Conservation (phyloP, 1,140 invertebrate species). For the Trachymyrmex cornetzi region DNA sequence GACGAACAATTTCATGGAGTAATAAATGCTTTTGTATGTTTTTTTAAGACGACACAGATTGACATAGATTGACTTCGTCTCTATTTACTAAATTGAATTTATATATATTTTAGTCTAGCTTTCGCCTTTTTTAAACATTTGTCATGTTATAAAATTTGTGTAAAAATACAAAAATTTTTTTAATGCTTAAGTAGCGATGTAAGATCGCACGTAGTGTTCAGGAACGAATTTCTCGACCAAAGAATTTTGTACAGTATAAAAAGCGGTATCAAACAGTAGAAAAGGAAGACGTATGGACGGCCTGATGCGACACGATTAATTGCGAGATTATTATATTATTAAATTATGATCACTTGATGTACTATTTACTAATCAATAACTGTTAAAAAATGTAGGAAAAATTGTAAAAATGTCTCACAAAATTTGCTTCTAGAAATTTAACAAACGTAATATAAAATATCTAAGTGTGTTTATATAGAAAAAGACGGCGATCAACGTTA, state of each 20-base stretch:
- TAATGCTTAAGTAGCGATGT: not conserved
- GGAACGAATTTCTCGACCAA: not conserved
- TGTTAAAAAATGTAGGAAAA: not conserved
- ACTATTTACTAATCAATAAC: slow-evolving; percentile 3
- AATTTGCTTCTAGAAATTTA: not conserved
- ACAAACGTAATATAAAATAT: not conserved
- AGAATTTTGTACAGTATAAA: not conserved
- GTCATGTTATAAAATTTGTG: not conserved
- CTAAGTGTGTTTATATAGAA: not conserved
- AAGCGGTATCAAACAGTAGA: not conserved
- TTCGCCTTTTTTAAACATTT: not conserved
- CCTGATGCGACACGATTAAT: not conserved
- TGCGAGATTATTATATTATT: not conserved
- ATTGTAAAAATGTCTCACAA: not conserved
- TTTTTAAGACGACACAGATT: not conserved
- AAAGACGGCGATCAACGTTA: not conserved
- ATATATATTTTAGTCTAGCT: not conserved
- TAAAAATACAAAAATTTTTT: not conserved
- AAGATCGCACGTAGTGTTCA: not conserved
- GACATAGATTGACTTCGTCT: not conserved
- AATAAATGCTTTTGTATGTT: not conserved
- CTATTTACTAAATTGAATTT: not conserved
- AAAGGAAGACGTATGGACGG: not conserved
- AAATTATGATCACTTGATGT: not conserved
- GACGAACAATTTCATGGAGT: not conserved